Conservation (phyloP, 2,113 vertebrate species). For the Dromiciops gliroides region DNA sequence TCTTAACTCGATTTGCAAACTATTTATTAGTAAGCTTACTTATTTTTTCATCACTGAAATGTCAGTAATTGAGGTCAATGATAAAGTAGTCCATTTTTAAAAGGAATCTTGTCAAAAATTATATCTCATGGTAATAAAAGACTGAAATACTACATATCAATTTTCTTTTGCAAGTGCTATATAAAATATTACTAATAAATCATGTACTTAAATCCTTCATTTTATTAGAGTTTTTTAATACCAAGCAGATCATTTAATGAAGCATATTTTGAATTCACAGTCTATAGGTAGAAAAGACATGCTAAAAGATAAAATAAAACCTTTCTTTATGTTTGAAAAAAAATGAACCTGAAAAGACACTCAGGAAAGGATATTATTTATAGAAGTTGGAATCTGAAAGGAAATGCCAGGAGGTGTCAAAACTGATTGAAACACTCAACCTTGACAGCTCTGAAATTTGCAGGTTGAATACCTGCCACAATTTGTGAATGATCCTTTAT, state of each 20-base stretch:
- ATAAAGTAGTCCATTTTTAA: neutral
- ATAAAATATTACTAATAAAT: slow-evolving; percentile 4
- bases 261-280: neutral
- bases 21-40: neutral
- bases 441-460: slow-evolving; percentile 80
- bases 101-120: neutral
- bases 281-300: slow-evolving; percentile 20
- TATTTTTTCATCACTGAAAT: neutral
- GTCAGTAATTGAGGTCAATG: neutral
- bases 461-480: slow-evolving; percentile 74
- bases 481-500: slow-evolving; percentile 68
- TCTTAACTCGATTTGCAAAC: neutral
- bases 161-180: neutral
- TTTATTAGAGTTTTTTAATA: neutral
- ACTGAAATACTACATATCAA: slow-evolving; percentile 14
- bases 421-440: slow-evolving; percentile 83
- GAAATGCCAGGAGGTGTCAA: slow-evolving; percentile 78
- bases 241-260: slow-evolving; percentile 6
- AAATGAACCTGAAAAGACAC: slow-evolving; percentile 71
- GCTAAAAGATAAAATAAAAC: slow-evolving; percentile 46
- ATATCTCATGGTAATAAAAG: slow-evolving; percentile 42
- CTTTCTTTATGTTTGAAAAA: slow-evolving; percentile 46
- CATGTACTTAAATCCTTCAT: neutral
- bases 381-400: slow-evolving; percentile 79
- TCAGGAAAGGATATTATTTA: slow-evolving; percentile 80